phyloP scores from a whole-genome alignment of 2,113 vertebrate species.

The Dicaeum eximium region DNA sequence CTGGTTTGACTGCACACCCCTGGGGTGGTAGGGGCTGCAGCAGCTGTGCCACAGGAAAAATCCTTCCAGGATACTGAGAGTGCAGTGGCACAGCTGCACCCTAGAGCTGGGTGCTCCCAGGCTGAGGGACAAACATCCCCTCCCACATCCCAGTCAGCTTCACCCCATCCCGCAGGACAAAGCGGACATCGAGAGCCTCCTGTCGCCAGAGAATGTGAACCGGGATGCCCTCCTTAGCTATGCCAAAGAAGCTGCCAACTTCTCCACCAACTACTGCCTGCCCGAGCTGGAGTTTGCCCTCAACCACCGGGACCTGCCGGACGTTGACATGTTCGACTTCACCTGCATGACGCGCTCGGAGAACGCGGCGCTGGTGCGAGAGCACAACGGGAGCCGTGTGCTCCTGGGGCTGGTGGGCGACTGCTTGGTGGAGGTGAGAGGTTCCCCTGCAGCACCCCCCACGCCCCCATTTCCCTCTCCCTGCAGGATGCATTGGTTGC shows the following conservation, averaged over 20 bases:
- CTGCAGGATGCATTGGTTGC: accelerated
- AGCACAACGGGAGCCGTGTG: constrained; percentile 74
- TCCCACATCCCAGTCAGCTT: neutral
- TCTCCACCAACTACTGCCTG: constrained; percentile 79
- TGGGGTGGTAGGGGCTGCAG: neutral
- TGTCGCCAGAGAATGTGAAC: constrained; percentile 76
- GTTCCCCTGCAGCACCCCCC: neutral
- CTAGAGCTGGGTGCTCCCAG: neutral
- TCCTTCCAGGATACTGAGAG: neutral
- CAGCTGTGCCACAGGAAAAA: neutral
- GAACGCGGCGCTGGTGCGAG: constrained; percentile 80
- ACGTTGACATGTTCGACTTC: constrained; percentile 89
- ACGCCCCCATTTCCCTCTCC: neutral
- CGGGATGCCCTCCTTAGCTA: constrained; percentile 74
- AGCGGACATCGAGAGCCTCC: constrained; percentile 73
- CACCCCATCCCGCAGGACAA: constrained; percentile 68
- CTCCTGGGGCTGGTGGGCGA: constrained; percentile 86
- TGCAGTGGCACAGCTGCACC: neutral
- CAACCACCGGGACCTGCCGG: constrained; percentile 65
- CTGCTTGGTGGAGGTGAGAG: constrained; percentile 90
- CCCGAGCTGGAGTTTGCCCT: constrained; percentile 77
- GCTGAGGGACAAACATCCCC: neutral
- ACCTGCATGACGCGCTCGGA: constrained; percentile 87
- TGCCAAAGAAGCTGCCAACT: constrained; percentile 78
- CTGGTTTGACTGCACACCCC: neutral